phyloP scores from a whole-genome alignment of 1,140 invertebrate species.

The Piezodorus guildinii region DNA sequence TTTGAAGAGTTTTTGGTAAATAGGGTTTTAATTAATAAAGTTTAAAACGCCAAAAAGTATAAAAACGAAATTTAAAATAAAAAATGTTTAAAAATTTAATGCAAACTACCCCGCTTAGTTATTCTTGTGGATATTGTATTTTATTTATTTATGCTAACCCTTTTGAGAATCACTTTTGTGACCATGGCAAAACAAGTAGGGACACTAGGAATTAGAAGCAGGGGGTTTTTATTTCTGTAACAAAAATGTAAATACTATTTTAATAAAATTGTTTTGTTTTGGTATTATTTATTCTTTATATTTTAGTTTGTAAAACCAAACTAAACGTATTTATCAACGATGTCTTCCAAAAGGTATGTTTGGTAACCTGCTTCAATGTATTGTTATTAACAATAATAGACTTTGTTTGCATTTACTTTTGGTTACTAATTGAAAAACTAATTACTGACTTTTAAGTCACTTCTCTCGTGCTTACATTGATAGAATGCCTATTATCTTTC shows the following conservation, averaged over 20 bases:
- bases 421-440: background rate
- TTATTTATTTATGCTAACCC: too few species aligned
- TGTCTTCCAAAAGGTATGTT: slow-evolving; percentile 27
- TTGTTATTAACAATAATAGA: background rate
- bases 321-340: slow-evolving; percentile 15
- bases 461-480: too few species aligned
- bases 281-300: slow-evolving; percentile 7
- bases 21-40: too few species aligned
- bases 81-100: too few species aligned
- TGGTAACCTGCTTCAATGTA: slow-evolving; percentile 8
- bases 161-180: slow-evolving; percentile 7
- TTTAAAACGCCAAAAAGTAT: too few species aligned
- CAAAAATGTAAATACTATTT: slow-evolving; percentile 11
- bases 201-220: background rate
- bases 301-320: slow-evolving; percentile 9
- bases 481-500: too few species aligned
- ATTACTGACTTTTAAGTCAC: background rate
- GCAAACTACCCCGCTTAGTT: too few species aligned
- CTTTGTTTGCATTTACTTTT: background rate
- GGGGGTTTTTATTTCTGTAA: slow-evolving; percentile 10
- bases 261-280: slow-evolving; percentile 8
- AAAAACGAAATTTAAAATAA: too few species aligned
- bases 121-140: too few species aligned
- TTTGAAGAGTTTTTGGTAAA: too few species aligned
- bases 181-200: slow-evolving; percentile 14